These are phyloP conservation scores for Melanchra persicariae DNA, from an alignment of 2,888 invertebrate genomes.

Conservation along the genomic window DNA sequence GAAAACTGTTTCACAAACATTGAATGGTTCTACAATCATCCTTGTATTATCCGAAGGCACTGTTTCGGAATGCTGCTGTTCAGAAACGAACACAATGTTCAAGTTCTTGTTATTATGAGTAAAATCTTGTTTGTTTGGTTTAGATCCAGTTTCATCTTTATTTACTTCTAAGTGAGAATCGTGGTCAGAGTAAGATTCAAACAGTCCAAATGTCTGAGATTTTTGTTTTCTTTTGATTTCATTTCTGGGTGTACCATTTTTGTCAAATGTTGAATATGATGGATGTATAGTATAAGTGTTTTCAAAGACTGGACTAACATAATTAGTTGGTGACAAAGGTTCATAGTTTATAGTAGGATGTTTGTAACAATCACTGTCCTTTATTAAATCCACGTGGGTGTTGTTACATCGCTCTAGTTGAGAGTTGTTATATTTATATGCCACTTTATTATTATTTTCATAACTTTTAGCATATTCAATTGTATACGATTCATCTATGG, in stretches of 20 bases:
- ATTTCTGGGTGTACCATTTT: constrained; percentile 2
- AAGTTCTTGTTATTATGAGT: constrained; percentile 31
- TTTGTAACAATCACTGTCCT: background rate
- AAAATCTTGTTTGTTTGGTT: constrained; percentile 17
- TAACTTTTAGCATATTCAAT: constrained; percentile 69
- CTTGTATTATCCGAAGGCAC: constrained; percentile 8
- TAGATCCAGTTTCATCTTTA: constrained; percentile 5
- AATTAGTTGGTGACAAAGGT: background rate
- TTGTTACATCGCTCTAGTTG: background rate
- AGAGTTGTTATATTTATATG: background rate
- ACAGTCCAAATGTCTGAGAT: background rate
- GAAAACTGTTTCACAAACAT: constrained; percentile 73
- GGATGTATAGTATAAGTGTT: constrained; percentile 51
- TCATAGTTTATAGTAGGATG: background rate
- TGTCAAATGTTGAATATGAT: background rate
- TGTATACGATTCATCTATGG: constrained; percentile 62
- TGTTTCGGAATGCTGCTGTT: constrained; percentile 42
- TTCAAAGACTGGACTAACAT: constrained; percentile 10
- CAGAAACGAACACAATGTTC: constrained; percentile 67
- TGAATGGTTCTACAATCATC: constrained; percentile 67
- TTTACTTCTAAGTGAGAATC: constrained; percentile 49
- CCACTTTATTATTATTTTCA: constrained; percentile 16
- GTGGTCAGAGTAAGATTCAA: constrained; percentile 16
- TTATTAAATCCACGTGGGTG: background rate
- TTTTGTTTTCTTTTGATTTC: background rate